Percentiles rank a stretch among this genome's conserved stretches.
Evolutionary conservation across 2,113 vertebrate species (phyloP).

Genomic region (Orthonyx spaldingii): DNA sequence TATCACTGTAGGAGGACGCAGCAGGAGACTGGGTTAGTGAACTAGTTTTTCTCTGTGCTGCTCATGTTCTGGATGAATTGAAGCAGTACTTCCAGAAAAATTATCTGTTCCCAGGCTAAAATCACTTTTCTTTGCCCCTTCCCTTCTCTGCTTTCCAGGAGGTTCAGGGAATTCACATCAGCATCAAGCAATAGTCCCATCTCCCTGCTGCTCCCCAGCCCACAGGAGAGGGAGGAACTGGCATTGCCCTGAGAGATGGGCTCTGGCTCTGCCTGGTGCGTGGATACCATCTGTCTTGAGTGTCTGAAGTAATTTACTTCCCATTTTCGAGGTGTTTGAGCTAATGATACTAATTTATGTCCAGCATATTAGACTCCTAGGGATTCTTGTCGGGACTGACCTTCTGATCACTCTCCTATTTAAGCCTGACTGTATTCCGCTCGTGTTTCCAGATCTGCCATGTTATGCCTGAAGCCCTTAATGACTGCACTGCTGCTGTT

Average conservation of each 20-base stretch:
- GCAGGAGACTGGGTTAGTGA: background rate
- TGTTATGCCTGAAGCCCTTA: background rate
- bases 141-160: background rate
- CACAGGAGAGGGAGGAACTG: background rate
- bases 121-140: background rate
- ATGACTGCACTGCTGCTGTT: background rate
- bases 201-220: background rate
- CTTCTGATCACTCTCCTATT: background rate
- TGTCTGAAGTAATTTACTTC: constrained; percentile 31
- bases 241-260: background rate
- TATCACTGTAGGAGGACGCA: background rate
- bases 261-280: background rate
- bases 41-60: background rate
- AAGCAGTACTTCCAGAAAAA: constrained; percentile 4
- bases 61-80: background rate
- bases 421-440: constrained; percentile 13
- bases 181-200: background rate
- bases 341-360: constrained; percentile 36
- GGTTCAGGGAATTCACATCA: background rate
- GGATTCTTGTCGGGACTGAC: background rate
- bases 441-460: background rate
- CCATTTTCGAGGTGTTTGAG: constrained; percentile 34
- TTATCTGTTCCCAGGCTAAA: background rate
- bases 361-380: background rate
- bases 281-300: constrained; percentile 13